Evolutionary conservation across 2,888 invertebrate species (phyloP), one percentile per base, ranked within the genome.

Genomic region (Deroplatys truncata): DNA sequence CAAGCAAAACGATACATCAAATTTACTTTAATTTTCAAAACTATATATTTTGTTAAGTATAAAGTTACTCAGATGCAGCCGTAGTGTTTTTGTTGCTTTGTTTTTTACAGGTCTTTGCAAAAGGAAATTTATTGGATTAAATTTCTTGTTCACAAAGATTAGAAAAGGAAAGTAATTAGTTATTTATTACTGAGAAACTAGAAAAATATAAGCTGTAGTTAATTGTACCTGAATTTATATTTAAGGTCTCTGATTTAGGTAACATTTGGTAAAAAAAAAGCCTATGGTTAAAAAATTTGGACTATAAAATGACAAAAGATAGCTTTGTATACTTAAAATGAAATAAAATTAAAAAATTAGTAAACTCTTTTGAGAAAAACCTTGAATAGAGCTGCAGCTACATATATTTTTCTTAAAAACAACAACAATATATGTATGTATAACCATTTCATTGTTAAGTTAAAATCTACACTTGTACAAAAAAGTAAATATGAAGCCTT

Each of bases 81-180:
- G 56, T 72, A 72, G 56, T 72, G 56, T 72, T 72, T 72, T 72
- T 72, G 56, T 72, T 72, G 56, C 20, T 72, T 72, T 72, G 56
- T 72, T 72, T 90, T 88, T 91, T 91, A 28, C 91, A 91, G 91
- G 91, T 91, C 91, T 90, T 90, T 90, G 90, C 90, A 88, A 90
- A 90, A 90, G 91, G 90, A 56, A 90, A 89, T 89, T 89, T 91
- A 85, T 89, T 91, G 91, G 91, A 91, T 90, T 88, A 90, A 87
- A 88, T 88, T 88, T 89, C 89, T 72, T 88, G 83, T 88, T 88
- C 83, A 88, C 82, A 43, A 82, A 88, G 28, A 84, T 31, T 31
- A n/a, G 56, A 20, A 29, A 87, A 82, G 72, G 82, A 87, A 87
- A 87, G 82, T 87, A 87, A 82, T 43, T 86, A 43, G n/a, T 28